phyloP scores from a whole-genome alignment of 2,113 vertebrate species.

The Syrrhaptes paradoxus region DNA sequence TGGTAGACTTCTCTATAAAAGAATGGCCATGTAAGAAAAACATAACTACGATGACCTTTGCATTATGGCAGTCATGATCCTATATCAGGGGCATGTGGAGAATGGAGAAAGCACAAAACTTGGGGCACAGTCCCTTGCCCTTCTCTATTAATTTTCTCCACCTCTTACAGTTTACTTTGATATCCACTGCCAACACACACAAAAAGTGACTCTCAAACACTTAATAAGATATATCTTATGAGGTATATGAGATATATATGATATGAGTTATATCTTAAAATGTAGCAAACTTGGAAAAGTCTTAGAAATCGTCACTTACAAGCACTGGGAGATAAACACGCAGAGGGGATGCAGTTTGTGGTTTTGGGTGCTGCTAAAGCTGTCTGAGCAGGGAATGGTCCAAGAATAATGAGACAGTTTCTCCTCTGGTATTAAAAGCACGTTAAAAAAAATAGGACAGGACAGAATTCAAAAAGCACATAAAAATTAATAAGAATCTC shows the following conservation, averaged over 20 bases:
- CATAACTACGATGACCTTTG: neutral
- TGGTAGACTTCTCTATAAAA: neutral
- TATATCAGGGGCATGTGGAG: neutral
- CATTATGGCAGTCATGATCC: neutral
- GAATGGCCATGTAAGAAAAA: neutral
- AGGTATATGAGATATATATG: neutral
- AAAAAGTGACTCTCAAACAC: neutral
- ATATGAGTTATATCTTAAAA: neutral
- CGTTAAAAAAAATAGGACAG: neutral
- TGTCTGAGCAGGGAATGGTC: neutral
- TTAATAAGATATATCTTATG: neutral
- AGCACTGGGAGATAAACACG: neutral
- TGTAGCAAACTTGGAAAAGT: neutral
- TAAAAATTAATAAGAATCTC: neutral
- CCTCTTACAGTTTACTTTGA: neutral
- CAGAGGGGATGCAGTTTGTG: neutral
- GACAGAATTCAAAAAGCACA: neutral
- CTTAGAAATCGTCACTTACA: neutral
- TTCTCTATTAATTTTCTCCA: neutral
- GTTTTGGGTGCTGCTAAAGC: neutral
- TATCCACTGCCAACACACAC: neutral
- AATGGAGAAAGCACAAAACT: neutral
- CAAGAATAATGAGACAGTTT: neutral
- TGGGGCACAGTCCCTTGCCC: neutral
- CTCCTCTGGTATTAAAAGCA: neutral